Conservation (phyloP, 2,888 invertebrate species). For the Pseudanteris insignis region DNA sequence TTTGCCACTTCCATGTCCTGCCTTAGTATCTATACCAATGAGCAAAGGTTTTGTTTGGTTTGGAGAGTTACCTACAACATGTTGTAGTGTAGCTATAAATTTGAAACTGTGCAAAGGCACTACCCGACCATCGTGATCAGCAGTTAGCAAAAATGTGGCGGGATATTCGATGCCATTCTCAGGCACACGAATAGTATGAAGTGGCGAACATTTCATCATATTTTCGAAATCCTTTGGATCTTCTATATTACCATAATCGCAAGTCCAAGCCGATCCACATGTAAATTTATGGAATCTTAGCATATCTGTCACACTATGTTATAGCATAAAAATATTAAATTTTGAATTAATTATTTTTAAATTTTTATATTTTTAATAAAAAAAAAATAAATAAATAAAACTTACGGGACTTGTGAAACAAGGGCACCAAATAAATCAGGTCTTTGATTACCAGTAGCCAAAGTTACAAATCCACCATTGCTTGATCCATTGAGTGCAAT, state of each 20-base stretch:
- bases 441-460: slow-evolving; percentile 92
- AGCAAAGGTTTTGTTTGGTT: slow-evolving; percentile 86
- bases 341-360: too few relatives aligned
- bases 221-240: slow-evolving; percentile 86
- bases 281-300: slow-evolving; percentile 97
- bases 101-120: slow-evolving; percentile 97
- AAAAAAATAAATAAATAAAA: slow-evolving; percentile 2
- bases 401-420: slow-evolving; percentile 83
- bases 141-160: slow-evolving; percentile 89
- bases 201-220: slow-evolving; percentile 87
- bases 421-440: slow-evolving; percentile 94
- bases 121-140: slow-evolving; percentile 98
- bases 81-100: slow-evolving; percentile 90
- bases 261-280: slow-evolving; percentile 95
- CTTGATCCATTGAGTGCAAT: slow-evolving; percentile 93
- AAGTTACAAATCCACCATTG: slow-evolving; percentile 96
- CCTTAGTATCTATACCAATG: slow-evolving; percentile 91
- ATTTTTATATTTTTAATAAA: too few relatives aligned
- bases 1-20: slow-evolving; percentile 97
- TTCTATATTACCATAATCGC: slow-evolving; percentile 94
- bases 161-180: slow-evolving; percentile 81
- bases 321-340: too few relatives aligned
- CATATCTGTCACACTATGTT: slow-evolving; percentile 98
- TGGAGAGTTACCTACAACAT: slow-evolving; percentile 72
- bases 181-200: slow-evolving; percentile 86